These are phyloP conservation scores for Latrodectus hesperus DNA, from an alignment of 2,888 invertebrate species.

Conservation along the genomic window DNA sequence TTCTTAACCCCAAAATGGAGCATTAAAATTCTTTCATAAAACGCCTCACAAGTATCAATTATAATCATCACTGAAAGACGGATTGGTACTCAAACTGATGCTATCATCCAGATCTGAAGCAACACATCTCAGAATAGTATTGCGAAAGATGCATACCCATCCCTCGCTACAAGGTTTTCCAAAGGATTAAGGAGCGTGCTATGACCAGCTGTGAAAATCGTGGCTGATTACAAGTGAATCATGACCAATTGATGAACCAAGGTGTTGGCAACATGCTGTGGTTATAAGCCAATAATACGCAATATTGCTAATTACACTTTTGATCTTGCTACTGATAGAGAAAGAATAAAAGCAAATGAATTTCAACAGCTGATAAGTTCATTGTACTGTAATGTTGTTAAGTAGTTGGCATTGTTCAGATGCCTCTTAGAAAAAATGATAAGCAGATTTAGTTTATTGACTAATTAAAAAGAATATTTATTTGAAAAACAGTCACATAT, in stretches of 20 bases:
- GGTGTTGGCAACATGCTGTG: not conserved
- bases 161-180: not conserved
- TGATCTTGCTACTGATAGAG: not conserved
- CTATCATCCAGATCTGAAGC: not conserved
- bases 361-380: too few species aligned
- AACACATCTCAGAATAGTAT: not conserved
- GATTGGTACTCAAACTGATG: not conserved
- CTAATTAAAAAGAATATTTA: too few species aligned
- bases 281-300: not conserved
- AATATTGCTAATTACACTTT: not conserved
- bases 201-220: slow-evolving; percentile 41
- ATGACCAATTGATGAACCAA: not conserved
- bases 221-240: not conserved
- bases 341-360: too few species aligned
- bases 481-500: too few species aligned
- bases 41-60: not conserved
- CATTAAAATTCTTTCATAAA: slow-evolving; percentile 2
- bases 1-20: not conserved
- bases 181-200: slow-evolving; percentile 4
- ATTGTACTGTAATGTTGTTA: too few species aligned
- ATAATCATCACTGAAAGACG: not conserved
- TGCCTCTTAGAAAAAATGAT: too few species aligned
- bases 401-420: too few species aligned
- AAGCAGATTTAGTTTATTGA: too few species aligned
- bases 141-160: not conserved